Evolutionary conservation across 2,797 vertebrate genomes (phyloP).

Genomic region (Linurgus olivaceus): DNA sequence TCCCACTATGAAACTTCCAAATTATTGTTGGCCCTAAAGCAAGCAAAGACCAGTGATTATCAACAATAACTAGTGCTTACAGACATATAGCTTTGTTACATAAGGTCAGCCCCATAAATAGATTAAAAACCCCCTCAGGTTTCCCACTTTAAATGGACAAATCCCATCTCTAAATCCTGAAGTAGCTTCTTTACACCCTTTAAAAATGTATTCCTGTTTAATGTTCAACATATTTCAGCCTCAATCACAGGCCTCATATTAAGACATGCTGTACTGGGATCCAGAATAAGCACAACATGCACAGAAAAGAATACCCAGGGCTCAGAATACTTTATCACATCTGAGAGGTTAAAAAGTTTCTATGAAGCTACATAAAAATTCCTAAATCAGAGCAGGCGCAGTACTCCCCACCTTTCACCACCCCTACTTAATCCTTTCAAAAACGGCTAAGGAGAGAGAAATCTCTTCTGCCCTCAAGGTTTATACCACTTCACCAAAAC

Average conservation of each 20-base stretch:
- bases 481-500: background rate
- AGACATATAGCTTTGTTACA: background rate
- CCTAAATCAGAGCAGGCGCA: background rate
- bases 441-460: background rate
- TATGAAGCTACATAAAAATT: background rate
- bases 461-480: constrained; percentile 1
- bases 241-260: background rate
- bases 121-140: background rate
- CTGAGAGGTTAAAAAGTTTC: background rate
- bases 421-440: background rate
- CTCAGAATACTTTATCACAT: background rate
- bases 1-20: background rate
- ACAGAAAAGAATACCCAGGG: background rate
- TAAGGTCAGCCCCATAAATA: background rate
- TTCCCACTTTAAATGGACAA: background rate
- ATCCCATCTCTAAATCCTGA: background rate
- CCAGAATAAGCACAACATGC: background rate
- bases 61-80: background rate
- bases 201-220: background rate
- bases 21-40: background rate
- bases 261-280: background rate
- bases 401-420: background rate
- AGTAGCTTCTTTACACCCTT: background rate
- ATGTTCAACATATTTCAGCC: background rate
- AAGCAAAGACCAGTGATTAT: background rate